These are phyloP conservation scores for Silurus lanzhouensis DNA, from an alignment of 2,797 vertebrate species.

Conservation along the genomic window DNA sequence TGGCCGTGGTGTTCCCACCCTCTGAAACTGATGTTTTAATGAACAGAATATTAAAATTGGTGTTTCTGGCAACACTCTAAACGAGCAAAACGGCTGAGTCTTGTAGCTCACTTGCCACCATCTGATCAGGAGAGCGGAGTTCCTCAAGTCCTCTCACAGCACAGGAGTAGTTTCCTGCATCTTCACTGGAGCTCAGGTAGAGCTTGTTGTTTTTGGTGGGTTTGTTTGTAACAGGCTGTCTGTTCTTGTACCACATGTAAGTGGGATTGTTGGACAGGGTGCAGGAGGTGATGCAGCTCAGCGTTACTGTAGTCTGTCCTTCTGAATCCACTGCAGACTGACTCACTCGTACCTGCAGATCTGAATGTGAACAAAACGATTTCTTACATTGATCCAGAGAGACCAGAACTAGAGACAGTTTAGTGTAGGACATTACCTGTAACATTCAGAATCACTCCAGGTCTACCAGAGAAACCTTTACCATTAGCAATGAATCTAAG, in stretches of 20 bases:
- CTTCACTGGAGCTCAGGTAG: background rate
- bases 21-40: background rate
- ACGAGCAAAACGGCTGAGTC: background rate
- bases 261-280: slow-evolving; percentile 20
- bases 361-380: slow-evolving; percentile 15
- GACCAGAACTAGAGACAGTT: background rate
- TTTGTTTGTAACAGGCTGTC: background rate
- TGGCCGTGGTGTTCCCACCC: background rate
- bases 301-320: slow-evolving; percentile 23
- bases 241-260: slow-evolving; percentile 45
- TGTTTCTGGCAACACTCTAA: background rate
- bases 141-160: slow-evolving; percentile 25
- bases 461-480: background rate
- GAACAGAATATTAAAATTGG: background rate
- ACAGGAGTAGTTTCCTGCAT: slow-evolving; percentile 34
- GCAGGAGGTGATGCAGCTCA: slow-evolving; percentile 47
- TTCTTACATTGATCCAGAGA: background rate
- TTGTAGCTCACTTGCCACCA: background rate
- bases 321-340: slow-evolving; percentile 8
- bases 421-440: slow-evolving; percentile 53
- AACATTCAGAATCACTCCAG: slow-evolving; percentile 58
- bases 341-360: slow-evolving; percentile 32
- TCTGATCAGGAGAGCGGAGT: background rate
- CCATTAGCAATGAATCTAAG: slow-evolving; percentile 1
- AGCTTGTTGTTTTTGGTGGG: slow-evolving; percentile 24